These are phyloP conservation scores for Rhizomys pruinosus DNA, from an alignment of 2,113 vertebrate genomes.

Conservation along the genomic window DNA sequence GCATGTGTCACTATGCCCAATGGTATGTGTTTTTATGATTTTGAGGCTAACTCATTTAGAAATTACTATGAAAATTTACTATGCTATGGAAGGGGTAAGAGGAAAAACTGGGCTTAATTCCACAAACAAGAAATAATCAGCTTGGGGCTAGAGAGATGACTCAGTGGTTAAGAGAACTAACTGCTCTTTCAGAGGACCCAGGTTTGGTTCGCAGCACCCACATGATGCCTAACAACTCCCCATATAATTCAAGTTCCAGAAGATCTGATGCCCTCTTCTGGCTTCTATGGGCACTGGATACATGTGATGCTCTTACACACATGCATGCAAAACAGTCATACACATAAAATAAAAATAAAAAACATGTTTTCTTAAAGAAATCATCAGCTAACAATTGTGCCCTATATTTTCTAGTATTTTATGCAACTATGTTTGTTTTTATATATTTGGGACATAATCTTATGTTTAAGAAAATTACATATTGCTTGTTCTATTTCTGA, in stretches of 20 bases:
- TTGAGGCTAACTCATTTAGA: conserved; percentile 24
- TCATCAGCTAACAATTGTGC: not conserved
- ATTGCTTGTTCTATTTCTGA: not conserved
- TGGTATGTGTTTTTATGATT: not conserved
- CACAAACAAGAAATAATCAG: not conserved
- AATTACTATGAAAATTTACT: too few species aligned
- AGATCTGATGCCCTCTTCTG: too few species aligned
- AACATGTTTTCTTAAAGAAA: not conserved
- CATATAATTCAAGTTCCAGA: too few species aligned
- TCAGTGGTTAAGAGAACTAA: too few species aligned
- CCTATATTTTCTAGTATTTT: conserved; percentile 41
- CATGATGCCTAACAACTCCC: too few species aligned
- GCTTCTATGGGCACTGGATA: too few species aligned
- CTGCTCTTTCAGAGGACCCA: too few species aligned
- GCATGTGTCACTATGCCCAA: not conserved
- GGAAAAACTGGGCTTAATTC: not conserved
- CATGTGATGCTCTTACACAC: too few species aligned
- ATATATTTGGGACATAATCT: not conserved
- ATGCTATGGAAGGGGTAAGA: not conserved
- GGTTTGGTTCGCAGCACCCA: too few species aligned
- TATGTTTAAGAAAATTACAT: not conserved
- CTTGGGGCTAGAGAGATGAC: too few species aligned
- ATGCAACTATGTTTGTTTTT: conserved; percentile 18
- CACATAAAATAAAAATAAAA: too few species aligned
- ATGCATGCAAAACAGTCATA: too few species aligned